phyloP scores from a whole-genome alignment of 2,888 invertebrate species.

The Diogma glabrata region DNA sequence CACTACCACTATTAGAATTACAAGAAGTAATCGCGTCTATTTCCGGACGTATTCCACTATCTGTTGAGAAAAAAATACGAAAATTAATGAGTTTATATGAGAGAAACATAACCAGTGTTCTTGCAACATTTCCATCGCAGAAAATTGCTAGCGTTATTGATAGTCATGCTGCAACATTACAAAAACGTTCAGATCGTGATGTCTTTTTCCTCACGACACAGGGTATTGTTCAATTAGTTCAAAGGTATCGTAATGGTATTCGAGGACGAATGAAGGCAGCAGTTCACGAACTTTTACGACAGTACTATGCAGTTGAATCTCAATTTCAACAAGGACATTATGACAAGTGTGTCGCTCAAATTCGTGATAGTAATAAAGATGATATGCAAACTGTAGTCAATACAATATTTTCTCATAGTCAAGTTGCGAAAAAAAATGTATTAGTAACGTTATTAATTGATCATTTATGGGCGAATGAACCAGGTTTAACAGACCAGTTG shows the following conservation, averaged over 20 bases:
- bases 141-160: conserved; percentile 38
- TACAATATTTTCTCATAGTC: conserved; percentile 89
- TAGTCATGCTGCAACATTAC: conserved; percentile 86
- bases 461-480: conserved; percentile 89
- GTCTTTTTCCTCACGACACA: conserved; percentile 95
- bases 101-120: conserved; percentile 90
- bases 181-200: conserved; percentile 81
- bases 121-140: conserved; percentile 95
- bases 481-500: conserved; percentile 87
- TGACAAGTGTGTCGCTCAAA: conserved; percentile 87
- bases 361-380: conserved; percentile 83
- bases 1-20: conserved; percentile 84
- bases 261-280: conserved; percentile 94
- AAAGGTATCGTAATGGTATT: conserved; percentile 89
- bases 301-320: conserved; percentile 87
- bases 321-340: conserved; percentile 94
- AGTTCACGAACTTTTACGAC: conserved; percentile 83
- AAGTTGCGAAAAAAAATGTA: conserved; percentile 80
- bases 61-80: conserved; percentile 90
- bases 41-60: conserved; percentile 86
- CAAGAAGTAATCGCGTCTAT: conserved; percentile 95
- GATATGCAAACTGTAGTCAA: conserved; percentile 78
- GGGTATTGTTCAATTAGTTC: conserved; percentile 85
- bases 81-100: conserved; percentile 89
- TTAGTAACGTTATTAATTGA: conserved; percentile 82